A percentile compares a stretch with the other conserved stretches of the same genome.
These are phyloP conservation scores for Myripristis murdjan DNA, from an alignment of 2,797 vertebrate genomes.

Conservation along the genomic window DNA sequence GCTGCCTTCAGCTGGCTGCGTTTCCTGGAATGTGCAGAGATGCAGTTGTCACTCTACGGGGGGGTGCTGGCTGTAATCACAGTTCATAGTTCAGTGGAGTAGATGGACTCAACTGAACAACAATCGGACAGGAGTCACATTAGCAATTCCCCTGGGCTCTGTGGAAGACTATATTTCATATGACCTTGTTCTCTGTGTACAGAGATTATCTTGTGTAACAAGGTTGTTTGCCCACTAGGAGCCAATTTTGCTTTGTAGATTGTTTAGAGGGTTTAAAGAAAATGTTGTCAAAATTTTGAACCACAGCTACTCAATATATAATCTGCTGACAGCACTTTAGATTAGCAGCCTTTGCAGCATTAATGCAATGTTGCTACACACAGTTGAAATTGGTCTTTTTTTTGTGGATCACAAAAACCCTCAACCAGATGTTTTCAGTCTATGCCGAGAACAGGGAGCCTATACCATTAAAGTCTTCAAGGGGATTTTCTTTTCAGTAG, in stretches of 20 bases:
- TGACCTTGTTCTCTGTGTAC: background rate
- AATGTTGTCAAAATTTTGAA: slow-evolving; percentile 27
- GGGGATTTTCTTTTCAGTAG: slow-evolving; percentile 58
- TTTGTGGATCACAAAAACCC: slow-evolving; percentile 28
- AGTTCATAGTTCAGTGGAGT: slow-evolving; percentile 66
- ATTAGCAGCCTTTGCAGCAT: no score
- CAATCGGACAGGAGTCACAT: slow-evolving; percentile 32
- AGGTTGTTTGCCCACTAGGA: no score
- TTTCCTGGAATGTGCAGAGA: slow-evolving; percentile 77
- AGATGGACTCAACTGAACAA: slow-evolving; percentile 35
- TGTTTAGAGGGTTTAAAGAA: no score
- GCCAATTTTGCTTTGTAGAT: no score
- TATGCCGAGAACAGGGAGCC: slow-evolving; percentile 25
- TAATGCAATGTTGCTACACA: background rate
- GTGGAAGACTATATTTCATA: slow-evolving; percentile 10
- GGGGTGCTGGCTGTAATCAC: slow-evolving; percentile 68
- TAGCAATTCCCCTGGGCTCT: slow-evolving; percentile 24
- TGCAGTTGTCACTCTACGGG: slow-evolving; percentile 67
- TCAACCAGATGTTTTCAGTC: slow-evolving; percentile 61
- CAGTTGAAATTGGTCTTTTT: slow-evolving; percentile 11
- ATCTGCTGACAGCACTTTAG: slow-evolving; percentile 1
- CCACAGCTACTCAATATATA: no score
- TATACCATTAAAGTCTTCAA: slow-evolving; percentile 51
- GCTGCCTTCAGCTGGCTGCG: slow-evolving; percentile 70
- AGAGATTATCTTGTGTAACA: no score